Base-by-base conservation (phyloP, 2,797 vertebrate genomes). In the Falco biarmicus region DNA sequence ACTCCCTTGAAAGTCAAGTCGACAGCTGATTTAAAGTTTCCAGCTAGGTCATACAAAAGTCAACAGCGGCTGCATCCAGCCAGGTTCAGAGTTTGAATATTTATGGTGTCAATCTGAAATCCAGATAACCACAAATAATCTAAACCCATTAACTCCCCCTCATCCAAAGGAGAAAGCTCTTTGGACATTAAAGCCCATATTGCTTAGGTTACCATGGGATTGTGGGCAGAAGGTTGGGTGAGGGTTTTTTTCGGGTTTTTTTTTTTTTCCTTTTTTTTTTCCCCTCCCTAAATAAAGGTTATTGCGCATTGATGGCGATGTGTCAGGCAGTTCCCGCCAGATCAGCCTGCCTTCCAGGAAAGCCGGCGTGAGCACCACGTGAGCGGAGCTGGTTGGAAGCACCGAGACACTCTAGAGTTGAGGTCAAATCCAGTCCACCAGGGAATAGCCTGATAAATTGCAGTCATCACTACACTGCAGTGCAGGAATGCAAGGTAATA, bases 61-160 rank as follows among this genome's bases (percentile, higher is more conserved):
- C 98, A 98, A 88, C 80, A 50, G 96, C 69, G 28, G 95, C 97
- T 96, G 96, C 96, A 97, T 98, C 96, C 96, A 97, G 97, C 97
- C 82, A 95, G 96, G 95, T 97, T 97, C 97, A 95, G 98, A 97
- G 96, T 97, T 96, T 98, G 97, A 98, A 98, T 98, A 98, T 98
- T 98, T 98, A 98, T 97, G 97, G 97, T 97, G 97, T 98, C 97
- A 98, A 97, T 97, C 97, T 97, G 97, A 98, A 98, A 98, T 97
- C 98, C 98, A 98, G 98, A 98, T 98, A 96, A 97, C 98, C 97
- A 98, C 98, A 98, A 97, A 97, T 97, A 98, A 98, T 96, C 97
- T 89, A 96, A 97, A 96, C 87, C 98, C 97, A 98, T 98, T 98
- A 97, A 96, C 96, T 97, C 90, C 77, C 70, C 28, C 65, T 51